Evolutionary conservation across 2,888 invertebrate genomes (phyloP).

Genomic region (Gibbula magus): DNA sequence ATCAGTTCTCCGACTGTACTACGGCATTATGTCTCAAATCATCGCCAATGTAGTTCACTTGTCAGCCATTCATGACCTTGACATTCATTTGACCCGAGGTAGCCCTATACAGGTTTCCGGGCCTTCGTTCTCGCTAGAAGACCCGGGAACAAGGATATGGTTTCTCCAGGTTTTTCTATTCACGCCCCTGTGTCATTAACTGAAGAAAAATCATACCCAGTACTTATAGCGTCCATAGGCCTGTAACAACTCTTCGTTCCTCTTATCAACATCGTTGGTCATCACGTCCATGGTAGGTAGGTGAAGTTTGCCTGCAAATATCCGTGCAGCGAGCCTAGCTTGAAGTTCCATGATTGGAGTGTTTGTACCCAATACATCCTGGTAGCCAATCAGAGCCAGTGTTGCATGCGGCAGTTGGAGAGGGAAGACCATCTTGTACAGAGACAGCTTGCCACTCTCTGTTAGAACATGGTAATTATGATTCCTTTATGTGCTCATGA

Average conservation of each 20-base stretch:
- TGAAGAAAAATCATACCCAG: background rate
- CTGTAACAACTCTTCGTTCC: background rate
- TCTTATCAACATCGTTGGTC: background rate
- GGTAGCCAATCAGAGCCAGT: background rate
- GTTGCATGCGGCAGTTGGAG: background rate
- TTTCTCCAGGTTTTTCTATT: no score
- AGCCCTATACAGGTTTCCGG: no score
- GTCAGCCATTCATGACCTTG: no score
- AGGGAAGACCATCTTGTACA: slow-evolving; percentile 4
- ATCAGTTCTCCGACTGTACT: no score
- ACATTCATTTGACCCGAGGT: no score
- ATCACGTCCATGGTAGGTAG: background rate
- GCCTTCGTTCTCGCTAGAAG: no score
- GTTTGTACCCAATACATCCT: background rate
- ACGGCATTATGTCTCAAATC: no score
- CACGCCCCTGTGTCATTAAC: no score
- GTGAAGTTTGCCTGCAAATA: background rate
- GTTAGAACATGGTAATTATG: background rate
- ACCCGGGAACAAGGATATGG: no score
- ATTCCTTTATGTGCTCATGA: no score
- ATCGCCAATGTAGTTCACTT: no score
- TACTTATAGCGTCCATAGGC: background rate
- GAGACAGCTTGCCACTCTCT: background rate
- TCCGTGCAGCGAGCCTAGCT: background rate
- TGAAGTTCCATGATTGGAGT: background rate